A percentile compares a stretch with the other conserved stretches of the same genome.
These are phyloP conservation scores for Nowickia ferox DNA, from an alignment of 2,888 invertebrate genomes.

Conservation along the genomic window DNA sequence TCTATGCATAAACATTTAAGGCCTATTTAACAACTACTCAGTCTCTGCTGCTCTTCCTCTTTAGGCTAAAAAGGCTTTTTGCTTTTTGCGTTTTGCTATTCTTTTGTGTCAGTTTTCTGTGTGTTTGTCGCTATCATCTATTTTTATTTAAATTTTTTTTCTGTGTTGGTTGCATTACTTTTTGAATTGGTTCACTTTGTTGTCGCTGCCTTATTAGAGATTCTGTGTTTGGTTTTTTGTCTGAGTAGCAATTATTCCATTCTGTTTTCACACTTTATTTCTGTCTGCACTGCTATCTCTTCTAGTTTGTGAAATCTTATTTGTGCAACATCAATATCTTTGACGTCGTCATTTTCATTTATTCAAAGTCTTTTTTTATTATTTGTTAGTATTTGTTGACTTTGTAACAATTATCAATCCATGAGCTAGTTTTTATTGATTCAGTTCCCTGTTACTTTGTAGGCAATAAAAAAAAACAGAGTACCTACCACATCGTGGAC, in stretches of 20 bases:
- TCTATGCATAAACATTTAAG: conserved; percentile 43
- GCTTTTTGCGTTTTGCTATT: neutral
- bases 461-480: neutral
- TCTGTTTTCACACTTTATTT: conserved; percentile 57
- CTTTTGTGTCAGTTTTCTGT: conserved; percentile 10
- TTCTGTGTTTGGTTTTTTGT: conserved; percentile 48
- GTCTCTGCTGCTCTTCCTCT: conserved; percentile 38
- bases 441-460: conserved; percentile 7
- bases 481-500: neutral
- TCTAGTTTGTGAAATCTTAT: conserved; percentile 13
- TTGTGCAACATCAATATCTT: conserved; percentile 14
- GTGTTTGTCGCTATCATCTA: conserved; percentile 20
- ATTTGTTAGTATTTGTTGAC: conserved; percentile 20
- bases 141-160: neutral
- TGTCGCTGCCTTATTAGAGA: conserved; percentile 56
- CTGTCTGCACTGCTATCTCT: conserved; percentile 20
- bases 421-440: conserved; percentile 40
- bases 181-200: conserved; percentile 64
- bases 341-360: conserved; percentile 22
- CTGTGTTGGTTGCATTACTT: conserved; percentile 55
- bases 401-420: conserved; percentile 22
- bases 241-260: conserved; percentile 64
- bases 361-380: conserved; percentile 14
- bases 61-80: conserved; percentile 54
- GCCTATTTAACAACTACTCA: conserved; percentile 56